Evolutionary conservation across 2,113 vertebrate genomes (phyloP).

Genomic region (Chiloscyllium plagiosum): DNA sequence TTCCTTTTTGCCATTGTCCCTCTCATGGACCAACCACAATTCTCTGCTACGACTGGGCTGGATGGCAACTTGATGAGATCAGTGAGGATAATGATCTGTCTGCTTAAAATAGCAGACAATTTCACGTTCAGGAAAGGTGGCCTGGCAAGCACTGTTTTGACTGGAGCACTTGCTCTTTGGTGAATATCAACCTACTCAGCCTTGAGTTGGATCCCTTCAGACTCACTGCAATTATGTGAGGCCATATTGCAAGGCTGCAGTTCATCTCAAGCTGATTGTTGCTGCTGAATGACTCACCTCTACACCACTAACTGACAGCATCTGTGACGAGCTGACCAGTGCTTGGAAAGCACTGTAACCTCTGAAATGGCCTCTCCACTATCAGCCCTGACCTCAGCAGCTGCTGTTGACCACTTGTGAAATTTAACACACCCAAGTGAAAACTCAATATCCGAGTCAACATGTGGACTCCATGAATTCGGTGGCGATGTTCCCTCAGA

Average conservation of each 20-base stretch:
- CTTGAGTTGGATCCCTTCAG: background rate
- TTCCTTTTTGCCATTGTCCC: background rate
- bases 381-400: too few relatives aligned
- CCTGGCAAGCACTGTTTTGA: background rate
- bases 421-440: too few relatives aligned
- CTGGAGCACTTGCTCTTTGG: background rate
- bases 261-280: background rate
- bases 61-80: background rate
- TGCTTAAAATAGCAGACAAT: background rate
- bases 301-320: too few relatives aligned
- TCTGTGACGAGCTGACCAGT: too few relatives aligned
- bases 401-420: too few relatives aligned
- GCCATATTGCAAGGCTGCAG: background rate
- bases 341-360: too few relatives aligned
- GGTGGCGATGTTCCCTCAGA: too few relatives aligned
- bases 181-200: background rate
- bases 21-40: background rate
- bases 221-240: background rate
- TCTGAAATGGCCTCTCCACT: too few relatives aligned
- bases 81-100: background rate
- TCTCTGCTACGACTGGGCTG: background rate
- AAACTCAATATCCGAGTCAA: too few relatives aligned
- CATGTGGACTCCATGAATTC: too few relatives aligned
- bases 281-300: too few relatives aligned
- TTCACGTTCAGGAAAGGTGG: background rate